phyloP scores from a whole-genome alignment of 23 tunicate species.

The Trididemnum miniatum region DNA sequence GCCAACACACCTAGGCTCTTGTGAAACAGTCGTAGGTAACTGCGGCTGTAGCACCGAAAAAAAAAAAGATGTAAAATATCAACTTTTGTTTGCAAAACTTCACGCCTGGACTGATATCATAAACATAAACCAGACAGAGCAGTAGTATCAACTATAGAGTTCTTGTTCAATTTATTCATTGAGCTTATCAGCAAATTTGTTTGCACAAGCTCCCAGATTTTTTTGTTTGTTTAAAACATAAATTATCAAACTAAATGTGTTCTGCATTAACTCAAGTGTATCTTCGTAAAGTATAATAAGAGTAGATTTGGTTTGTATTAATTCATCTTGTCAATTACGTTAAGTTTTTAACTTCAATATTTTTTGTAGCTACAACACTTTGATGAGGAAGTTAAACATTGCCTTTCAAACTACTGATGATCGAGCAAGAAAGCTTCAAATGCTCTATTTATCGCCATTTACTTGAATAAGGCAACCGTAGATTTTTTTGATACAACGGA shows the following conservation, averaged over 20 bases:
- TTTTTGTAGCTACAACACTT: not conserved
- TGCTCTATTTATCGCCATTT: conserved; percentile 10
- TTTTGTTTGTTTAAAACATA: not conserved
- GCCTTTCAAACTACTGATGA: conserved; percentile 7
- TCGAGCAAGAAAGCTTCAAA: conserved; percentile 10
- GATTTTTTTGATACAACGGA: too few species aligned
- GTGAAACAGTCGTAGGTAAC: not conserved
- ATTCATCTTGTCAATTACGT: not conserved
- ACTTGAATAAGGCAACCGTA: too few species aligned
- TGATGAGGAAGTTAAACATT: not conserved
- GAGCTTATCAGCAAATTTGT: not conserved
- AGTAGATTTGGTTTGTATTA: not conserved
- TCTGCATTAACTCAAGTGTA: not conserved
- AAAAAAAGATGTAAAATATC: not conserved
- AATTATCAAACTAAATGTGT: not conserved
- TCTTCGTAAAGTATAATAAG: not conserved
- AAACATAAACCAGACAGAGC: not conserved
- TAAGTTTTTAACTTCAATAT: not conserved
- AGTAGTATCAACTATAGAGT: not conserved
- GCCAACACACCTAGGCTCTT: not conserved
- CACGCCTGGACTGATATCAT: conserved; percentile 2
- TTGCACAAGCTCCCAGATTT: not conserved
- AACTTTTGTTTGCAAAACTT: not conserved
- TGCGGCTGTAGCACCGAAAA: not conserved
- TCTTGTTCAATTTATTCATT: not conserved